Percentiles rank a stretch among this genome's conserved stretches.
These are phyloP conservation scores for Mormyrops boulengeri DNA, from an alignment of 2,797 vertebrate genomes.

Conservation along the genomic window DNA sequence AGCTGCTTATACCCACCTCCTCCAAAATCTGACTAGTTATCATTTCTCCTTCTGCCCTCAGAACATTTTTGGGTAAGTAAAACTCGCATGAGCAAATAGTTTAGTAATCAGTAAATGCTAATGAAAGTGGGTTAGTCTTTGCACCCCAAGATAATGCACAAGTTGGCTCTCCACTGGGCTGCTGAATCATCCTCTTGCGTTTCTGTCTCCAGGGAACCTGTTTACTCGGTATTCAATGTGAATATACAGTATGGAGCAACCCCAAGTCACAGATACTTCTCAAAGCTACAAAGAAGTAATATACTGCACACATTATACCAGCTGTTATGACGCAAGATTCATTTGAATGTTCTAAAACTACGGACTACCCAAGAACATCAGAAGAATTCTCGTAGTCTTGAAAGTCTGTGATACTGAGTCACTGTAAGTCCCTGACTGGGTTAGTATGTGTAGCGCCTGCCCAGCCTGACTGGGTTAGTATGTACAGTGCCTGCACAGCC, in stretches of 20 bases:
- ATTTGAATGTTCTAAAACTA: neutral
- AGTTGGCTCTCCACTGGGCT: neutral
- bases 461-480: neutral
- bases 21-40: neutral
- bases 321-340: neutral
- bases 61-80: neutral
- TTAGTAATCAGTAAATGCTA: neutral
- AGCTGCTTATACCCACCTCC: neutral
- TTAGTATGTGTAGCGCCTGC: neutral
- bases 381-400: neutral
- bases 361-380: neutral
- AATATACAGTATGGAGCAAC: neutral
- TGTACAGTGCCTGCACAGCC: neutral
- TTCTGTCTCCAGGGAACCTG: neutral
- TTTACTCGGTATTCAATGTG: neutral
- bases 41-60: neutral
- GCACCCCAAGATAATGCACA: neutral
- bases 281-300: neutral
- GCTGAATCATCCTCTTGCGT: neutral
- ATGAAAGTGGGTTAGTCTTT: neutral
- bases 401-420: neutral
- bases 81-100: neutral
- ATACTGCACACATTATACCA: neutral
- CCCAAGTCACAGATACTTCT: neutral
- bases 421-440: neutral